phyloP scores from a whole-genome alignment of 2,888 invertebrate species.

The Phaedon cochleariae region DNA sequence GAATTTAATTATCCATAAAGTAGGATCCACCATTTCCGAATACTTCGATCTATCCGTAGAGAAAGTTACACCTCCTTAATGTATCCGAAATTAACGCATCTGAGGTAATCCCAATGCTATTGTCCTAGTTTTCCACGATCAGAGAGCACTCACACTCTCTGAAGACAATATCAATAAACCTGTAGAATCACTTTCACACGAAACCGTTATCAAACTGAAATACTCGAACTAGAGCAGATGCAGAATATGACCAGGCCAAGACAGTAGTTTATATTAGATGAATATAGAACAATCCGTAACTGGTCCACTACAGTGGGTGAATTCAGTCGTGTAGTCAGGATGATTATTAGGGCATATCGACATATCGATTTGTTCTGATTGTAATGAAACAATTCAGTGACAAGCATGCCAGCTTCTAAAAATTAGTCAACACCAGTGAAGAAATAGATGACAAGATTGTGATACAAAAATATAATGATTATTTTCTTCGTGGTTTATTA shows the following conservation, averaged over 20 bases:
- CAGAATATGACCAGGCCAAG: conserved; percentile 6
- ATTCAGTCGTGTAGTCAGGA: conserved; percentile 9
- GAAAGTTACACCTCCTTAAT: too few relatives aligned
- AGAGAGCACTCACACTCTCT: neutral
- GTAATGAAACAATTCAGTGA: conserved; percentile 12
- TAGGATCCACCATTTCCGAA: too few relatives aligned
- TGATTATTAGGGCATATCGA: conserved; percentile 20
- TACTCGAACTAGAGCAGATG: conserved; percentile 16
- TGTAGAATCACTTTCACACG: conserved; percentile 18
- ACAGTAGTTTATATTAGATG: neutral
- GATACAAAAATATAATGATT: conserved; percentile 4
- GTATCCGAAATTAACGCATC: too few relatives aligned
- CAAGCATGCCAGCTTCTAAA: conserved; percentile 2
- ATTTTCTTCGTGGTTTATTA: conserved; percentile 5
- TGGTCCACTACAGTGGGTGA: conserved; percentile 8
- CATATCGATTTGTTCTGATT: conserved; percentile 19
- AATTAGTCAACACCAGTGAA: conserved; percentile 21
- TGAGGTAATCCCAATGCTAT: too few relatives aligned
- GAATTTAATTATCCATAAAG: too few relatives aligned
- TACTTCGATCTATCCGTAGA: too few relatives aligned
- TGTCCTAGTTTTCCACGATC: neutral
- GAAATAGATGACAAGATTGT: conserved; percentile 22
- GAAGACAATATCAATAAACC: conserved; percentile 6
- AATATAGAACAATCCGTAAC: neutral
- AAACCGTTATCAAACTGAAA: conserved; percentile 11